Evolutionary conservation across 2,888 invertebrate species (phyloP).

Genomic region (Salpingus planirostris): DNA sequence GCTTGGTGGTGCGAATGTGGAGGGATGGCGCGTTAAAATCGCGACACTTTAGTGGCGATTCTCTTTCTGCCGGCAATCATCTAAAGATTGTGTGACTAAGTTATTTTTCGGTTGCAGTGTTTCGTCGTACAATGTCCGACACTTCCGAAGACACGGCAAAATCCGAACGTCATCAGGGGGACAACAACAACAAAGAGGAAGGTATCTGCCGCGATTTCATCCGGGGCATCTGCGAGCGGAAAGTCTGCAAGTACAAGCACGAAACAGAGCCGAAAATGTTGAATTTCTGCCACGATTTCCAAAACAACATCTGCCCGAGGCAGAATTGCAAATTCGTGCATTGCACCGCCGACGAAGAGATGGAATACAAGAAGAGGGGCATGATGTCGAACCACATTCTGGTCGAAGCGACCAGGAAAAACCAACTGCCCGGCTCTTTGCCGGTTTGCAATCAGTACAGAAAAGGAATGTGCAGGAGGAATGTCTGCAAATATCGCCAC

Average conservation of each 20-base stretch:
- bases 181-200: constrained; percentile 34
- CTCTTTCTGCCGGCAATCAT: too few relatives aligned
- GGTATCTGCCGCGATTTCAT: constrained; percentile 49
- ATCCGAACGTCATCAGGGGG: constrained; percentile 26
- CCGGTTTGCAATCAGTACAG: constrained; percentile 46
- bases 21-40: too few relatives aligned
- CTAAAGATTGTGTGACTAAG: too few relatives aligned
- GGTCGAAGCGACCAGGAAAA: constrained; percentile 40
- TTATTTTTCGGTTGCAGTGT: background rate
- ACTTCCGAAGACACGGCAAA: constrained; percentile 29
- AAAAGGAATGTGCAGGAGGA: constrained; percentile 43
- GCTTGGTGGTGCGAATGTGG: too few relatives aligned
- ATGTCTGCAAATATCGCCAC: constrained; percentile 39
- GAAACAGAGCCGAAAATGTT: constrained; percentile 39
- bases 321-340: constrained; percentile 67
- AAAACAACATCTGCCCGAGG: constrained; percentile 67
- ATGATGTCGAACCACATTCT: constrained; percentile 55
- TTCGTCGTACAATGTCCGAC: constrained; percentile 30
- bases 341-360: constrained; percentile 67
- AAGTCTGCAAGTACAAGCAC: constrained; percentile 47
- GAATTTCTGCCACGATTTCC: constrained; percentile 57
- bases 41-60: too few relatives aligned
- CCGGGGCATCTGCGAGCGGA: constrained; percentile 49
- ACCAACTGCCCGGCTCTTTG: constrained; percentile 38
- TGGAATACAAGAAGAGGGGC: constrained; percentile 62